Percentiles rank a stretch among this genome's conserved stretches.
phyloP scores from a whole-genome alignment of 1,140 invertebrate genomes.

The Drosophila lacteicornis region DNA sequence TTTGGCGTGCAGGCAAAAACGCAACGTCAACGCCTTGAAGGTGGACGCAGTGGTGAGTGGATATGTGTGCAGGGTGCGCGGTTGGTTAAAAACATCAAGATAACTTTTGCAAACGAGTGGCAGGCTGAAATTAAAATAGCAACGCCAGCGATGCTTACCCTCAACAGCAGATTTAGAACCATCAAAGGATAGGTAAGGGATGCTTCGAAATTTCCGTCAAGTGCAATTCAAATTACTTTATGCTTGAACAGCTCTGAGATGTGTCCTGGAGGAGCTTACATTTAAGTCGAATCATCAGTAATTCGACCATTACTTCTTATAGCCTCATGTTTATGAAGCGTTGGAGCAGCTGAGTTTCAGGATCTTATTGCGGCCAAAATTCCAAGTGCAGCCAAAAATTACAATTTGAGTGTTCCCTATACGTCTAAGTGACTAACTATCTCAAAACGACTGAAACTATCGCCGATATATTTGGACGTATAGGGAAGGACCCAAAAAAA shows the following conservation, averaged over 20 bases:
- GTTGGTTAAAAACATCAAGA: slow-evolving; percentile 30
- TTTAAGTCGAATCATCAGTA: neutral
- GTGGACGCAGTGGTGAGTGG: slow-evolving; percentile 33
- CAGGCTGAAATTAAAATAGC: slow-evolving; percentile 66
- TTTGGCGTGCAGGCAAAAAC: slow-evolving; percentile 52
- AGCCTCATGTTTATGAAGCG: neutral
- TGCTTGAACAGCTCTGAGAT: neutral
- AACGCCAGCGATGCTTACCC: slow-evolving; percentile 29
- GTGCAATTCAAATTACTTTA: neutral
- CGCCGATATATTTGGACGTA: too few relatives aligned
- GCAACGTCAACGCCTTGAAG: slow-evolving; percentile 69
- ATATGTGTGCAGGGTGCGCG: slow-evolving; percentile 19
- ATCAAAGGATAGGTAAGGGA: slow-evolving; percentile 31
- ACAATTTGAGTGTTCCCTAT: too few relatives aligned
- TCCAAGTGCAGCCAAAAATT: too few relatives aligned
- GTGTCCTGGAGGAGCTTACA: too few relatives aligned
- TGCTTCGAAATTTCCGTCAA: slow-evolving; percentile 19
- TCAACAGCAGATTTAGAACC: slow-evolving; percentile 15
- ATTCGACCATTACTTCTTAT: neutral
- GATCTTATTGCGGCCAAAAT: too few relatives aligned
- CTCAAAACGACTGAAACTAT: too few relatives aligned
- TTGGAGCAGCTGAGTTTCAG: too few relatives aligned
- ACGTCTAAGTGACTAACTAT: too few relatives aligned
- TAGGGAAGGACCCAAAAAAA: too few relatives aligned
- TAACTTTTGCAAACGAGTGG: slow-evolving; percentile 70